A percentile compares a stretch with the other conserved stretches of the same genome.
phyloP scores from a whole-genome alignment of 2,797 vertebrate species.

The Coccyzus lansbergi region DNA sequence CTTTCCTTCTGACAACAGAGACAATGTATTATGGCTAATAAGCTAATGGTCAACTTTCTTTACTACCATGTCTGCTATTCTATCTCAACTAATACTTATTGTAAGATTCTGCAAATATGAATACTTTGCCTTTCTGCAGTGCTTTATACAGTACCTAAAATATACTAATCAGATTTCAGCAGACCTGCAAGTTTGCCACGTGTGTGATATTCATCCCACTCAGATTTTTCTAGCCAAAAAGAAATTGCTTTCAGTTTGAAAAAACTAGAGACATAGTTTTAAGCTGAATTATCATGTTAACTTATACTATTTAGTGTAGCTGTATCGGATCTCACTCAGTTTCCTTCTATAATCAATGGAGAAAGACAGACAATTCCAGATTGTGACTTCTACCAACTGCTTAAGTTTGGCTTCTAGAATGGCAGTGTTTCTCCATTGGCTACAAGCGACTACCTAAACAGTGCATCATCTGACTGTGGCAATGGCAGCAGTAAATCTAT shows the following conservation, averaged over 20 bases:
- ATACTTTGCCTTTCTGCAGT: background rate
- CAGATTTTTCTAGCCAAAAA: background rate
- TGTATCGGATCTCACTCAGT: background rate
- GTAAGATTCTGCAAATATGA: background rate
- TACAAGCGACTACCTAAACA: background rate
- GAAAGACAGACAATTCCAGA: background rate
- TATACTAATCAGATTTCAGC: background rate
- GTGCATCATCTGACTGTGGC: background rate
- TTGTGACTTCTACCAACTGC: background rate
- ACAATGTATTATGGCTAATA: background rate
- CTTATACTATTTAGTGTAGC: too few relatives aligned
- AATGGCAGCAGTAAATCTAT: background rate
- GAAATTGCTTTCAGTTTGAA: too few relatives aligned
- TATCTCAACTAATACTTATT: background rate
- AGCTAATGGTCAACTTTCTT: background rate
- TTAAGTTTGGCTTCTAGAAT: background rate
- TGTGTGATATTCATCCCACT: background rate
- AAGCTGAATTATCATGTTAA: too few relatives aligned
- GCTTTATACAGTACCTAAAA: background rate
- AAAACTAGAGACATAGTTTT: too few relatives aligned
- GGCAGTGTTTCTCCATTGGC: background rate
- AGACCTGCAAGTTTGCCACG: background rate
- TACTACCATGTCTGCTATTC: background rate
- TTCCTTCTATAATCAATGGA: background rate
- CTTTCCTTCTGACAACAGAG: background rate